phyloP scores from a whole-genome alignment of 2,797 vertebrate species.

The Tenualosa ilisha region DNA sequence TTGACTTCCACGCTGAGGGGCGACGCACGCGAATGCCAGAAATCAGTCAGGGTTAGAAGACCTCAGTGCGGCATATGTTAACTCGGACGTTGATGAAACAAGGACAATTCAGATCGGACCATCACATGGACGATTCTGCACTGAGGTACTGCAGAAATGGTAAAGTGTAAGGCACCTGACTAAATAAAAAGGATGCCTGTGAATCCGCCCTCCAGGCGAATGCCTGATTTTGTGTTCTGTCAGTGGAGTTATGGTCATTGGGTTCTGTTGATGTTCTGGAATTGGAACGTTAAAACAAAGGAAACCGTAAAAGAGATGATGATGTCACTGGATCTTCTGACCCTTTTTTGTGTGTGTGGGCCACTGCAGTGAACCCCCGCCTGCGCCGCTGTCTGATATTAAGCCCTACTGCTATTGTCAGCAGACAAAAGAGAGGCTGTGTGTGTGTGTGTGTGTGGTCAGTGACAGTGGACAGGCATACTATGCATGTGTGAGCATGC shows the following conservation, averaged over 20 bases:
- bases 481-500: neutral
- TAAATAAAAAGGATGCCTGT: neutral
- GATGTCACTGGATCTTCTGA: neutral
- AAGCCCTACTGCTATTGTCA: constrained; percentile 34
- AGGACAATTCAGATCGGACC: neutral
- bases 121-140: neutral
- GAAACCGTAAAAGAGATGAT: neutral
- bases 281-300: neutral
- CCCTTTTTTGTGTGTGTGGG: neutral
- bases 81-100: neutral
- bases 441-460: too few species aligned
- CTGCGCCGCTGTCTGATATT: constrained; percentile 30
- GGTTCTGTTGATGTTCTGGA: neutral
- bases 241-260: neutral
- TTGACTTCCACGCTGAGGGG: neutral
- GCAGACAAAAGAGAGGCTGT: constrained; percentile 22
- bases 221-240: neutral
- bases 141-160: too few species aligned
- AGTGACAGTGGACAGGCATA: neutral
- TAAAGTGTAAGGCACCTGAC: neutral
- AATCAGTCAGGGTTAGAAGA: neutral
- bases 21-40: neutral
- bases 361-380: neutral
- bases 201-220: neutral
- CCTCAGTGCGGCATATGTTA: neutral